Base-by-base conservation (phyloP, 2,113 vertebrate genomes). In the Sapayoa aenigma region DNA sequence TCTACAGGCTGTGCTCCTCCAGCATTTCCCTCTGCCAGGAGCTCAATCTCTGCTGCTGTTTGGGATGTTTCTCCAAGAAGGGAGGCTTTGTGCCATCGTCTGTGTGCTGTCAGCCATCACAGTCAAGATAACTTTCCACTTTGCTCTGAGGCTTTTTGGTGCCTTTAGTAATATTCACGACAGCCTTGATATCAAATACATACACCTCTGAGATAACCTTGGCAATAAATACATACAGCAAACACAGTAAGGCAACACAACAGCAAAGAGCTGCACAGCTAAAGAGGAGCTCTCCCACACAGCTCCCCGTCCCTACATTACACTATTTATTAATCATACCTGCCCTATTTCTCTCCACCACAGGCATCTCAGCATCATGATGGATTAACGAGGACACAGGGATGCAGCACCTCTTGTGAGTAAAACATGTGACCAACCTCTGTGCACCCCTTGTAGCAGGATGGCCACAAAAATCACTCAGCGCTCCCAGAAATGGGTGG, bases 361-460 rank as follows among this genome's bases (percentile, higher is more conserved):
- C n/a, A 62, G 24, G 31, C 41, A 77, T 8, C 27, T 74, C 80
- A 83, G 72, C 23, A 12, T 55, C 4, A 1, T 25, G 72, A 49
- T 5, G 37, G 44, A 55, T 69, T 60, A 41, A 16, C 4, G 2
- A 30, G 53, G 28, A 35, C 39, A 23, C 25, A 33, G 31, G 33
- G 60, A 37, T 2, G 4, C 53, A 67, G n/a, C 33, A 11, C 15
- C 14, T 13, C 9, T 87, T 42, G 33, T 27, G 18, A 60, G 42
- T 41, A 52, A 50, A 84, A 27, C 11, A 75, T 30, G 24, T 7
- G 3, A 63, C 39, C 33, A 56, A 27, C 12, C 73, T 80, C 73
- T 63, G 31, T 17, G 28, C 0, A 0, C 9, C 31, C 14, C 33
- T 44, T 0, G 0, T 6, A n/a, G 65, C 31, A 23, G 47, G 5